Evolutionary conservation across 2,797 vertebrate species (phyloP).

Genomic region (Hafferia zeledoni): DNA sequence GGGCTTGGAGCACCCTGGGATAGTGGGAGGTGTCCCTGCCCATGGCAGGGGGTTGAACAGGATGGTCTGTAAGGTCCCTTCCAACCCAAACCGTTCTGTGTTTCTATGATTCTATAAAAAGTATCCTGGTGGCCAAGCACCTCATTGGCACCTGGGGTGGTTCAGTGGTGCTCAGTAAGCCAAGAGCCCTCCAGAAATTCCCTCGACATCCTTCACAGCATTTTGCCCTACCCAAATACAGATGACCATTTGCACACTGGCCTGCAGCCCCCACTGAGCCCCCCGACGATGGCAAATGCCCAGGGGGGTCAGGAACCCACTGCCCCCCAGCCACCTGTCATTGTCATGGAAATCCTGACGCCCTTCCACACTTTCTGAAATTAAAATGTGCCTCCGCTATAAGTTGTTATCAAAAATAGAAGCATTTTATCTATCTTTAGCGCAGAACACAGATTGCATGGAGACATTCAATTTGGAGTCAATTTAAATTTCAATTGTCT

Average conservation of each 20-base stretch:
- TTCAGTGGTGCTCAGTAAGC: not conserved
- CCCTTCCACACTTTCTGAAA: conserved; percentile 33
- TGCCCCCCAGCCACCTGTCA: not conserved
- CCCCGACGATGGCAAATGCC: accelerated
- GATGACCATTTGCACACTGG: accelerated
- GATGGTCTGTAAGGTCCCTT: not conserved
- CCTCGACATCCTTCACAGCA: not conserved
- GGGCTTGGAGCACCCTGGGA: not conserved
- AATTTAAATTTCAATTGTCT: conserved; percentile 86
- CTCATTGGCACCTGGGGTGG: accelerated
- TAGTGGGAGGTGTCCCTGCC: not conserved
- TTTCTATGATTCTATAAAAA: not conserved
- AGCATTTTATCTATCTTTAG: conserved; percentile 77
- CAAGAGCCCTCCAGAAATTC: not conserved
- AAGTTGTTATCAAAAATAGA: conserved; percentile 79
- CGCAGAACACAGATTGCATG: conserved; percentile 77
- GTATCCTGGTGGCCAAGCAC: not conserved
- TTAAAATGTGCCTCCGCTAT: conserved; percentile 68
- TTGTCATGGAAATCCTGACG: conserved; percentile 36
- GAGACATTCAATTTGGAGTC: conserved; percentile 84
- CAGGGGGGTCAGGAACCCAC: not conserved
- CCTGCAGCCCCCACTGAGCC: not conserved
- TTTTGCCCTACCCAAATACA: not conserved
- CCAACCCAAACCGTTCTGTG: not conserved
- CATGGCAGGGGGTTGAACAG: not conserved